Conservation (phyloP, 2,113 vertebrate genomes). For the Aleadryas rufinucha region DNA sequence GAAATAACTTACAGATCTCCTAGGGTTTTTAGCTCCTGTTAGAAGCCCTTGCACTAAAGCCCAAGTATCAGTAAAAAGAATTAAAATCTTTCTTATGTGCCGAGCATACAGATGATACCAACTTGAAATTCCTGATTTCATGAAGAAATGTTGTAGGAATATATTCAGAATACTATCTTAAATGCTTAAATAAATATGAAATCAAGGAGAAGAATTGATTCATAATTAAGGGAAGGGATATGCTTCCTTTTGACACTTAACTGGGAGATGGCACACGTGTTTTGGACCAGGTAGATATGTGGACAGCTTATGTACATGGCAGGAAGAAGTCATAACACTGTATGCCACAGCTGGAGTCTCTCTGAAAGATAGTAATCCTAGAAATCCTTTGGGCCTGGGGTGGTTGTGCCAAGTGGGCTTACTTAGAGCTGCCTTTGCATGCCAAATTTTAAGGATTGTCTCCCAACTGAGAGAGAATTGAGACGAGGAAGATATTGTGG, state of each 20-base stretch:
- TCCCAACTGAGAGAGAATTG: not conserved
- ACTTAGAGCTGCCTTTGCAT: not conserved
- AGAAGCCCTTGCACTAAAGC: not conserved
- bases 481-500: not conserved
- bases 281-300: not conserved
- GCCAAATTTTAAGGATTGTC: conserved; percentile 14
- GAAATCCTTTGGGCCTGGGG: conserved; percentile 29
- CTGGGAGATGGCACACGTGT: not conserved
- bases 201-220: not conserved
- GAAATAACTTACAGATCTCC: not conserved
- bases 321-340: not conserved
- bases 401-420: conserved; percentile 27
- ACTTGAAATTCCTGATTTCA: not conserved
- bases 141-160: not conserved
- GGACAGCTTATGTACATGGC: not conserved
- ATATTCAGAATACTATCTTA: not conserved
- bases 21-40: not conserved
- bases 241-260: not conserved
- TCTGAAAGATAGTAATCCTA: conserved; percentile 19
- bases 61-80: not conserved
- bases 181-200: not conserved
- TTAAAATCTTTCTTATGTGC: not conserved
- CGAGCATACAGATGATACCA: not conserved
- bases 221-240: not conserved
- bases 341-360: conserved; percentile 25